Evolutionary conservation across 2,113 vertebrate species (phyloP), one percentile per base, ranked within the genome.

Genomic region (Rhabdornis inornatus): DNA sequence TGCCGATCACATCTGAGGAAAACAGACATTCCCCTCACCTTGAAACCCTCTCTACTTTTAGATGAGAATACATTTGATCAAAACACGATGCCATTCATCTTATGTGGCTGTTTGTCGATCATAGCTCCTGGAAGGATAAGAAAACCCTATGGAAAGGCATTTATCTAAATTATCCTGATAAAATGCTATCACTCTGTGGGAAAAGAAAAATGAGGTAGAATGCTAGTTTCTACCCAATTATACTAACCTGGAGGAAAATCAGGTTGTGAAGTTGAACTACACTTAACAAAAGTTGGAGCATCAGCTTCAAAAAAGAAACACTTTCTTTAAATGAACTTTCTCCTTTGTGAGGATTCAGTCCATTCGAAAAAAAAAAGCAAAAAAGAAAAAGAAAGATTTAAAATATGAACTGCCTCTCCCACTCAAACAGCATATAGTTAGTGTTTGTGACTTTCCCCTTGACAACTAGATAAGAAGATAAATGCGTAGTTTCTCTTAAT

Each of bases 401-500:
- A 89, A 77, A 52, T 87, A 70, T 47, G 56, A 91, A 69, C 69
- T 27, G 25, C 49, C 33, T 96, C 47, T 39, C 45, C 83, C 76
- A 53, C 93, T 95, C 92, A 97, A 97, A 94, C 64, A 97, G 96
- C 63, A 93, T 91, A 95, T 50, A 97, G 95, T 94, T 94, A 95
- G 91, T 91, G 95, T 96, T 97, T 96, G 96, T 93, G 91, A 92
- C 87, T 96, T 96, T 80, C 92, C 91, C 92, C 96, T 88, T 90
- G 97, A 98, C 98, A 98, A 96, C 96, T 95, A 98, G 98, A 97
- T 98, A 98, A 98, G 98, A 98, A 98, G 98, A 98, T 98, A 98
- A 98, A 98, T 97, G 98, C 94, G 66, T 97, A 98, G 97, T 97
- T 98, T 98, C 98, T 99, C 97, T 98, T 99, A 99, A 99, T 99